Evolutionary conservation across 1,140 invertebrate genomes (phyloP).

Genomic region (Eupristina koningsbergeri): DNA sequence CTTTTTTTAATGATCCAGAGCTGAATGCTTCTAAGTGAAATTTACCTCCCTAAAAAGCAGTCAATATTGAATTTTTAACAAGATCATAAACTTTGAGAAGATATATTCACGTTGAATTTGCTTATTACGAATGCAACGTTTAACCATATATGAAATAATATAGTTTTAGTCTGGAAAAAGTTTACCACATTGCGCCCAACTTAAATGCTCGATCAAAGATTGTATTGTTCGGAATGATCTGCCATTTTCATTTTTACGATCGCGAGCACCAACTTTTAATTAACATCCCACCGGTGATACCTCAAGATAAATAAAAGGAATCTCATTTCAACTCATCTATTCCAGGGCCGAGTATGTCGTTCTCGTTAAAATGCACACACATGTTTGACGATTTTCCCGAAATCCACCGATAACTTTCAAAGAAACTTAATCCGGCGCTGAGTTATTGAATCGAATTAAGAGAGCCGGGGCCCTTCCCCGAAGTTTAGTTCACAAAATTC

Average conservation of each 20-base stretch:
- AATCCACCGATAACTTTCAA: background rate
- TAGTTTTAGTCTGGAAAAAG: background rate
- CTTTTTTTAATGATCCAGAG: background rate
- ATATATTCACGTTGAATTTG: background rate
- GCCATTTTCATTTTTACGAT: too few species aligned
- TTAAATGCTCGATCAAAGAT: background rate
- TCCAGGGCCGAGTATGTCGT: background rate
- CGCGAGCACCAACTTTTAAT: background rate
- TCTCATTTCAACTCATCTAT: too few species aligned
- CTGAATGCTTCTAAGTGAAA: background rate
- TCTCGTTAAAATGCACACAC: background rate
- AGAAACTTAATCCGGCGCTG: background rate
- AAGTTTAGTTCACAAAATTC: slow-evolving; percentile 13
- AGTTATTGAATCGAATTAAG: background rate
- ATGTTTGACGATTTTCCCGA: background rate
- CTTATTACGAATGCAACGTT: background rate
- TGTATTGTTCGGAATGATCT: too few species aligned
- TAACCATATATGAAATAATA: background rate
- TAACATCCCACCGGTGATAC: background rate
- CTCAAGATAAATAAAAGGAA: too few species aligned
- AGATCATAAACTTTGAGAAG: background rate
- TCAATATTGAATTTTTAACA: slow-evolving; percentile 28
- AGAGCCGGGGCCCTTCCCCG: background rate
- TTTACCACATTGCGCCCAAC: background rate
- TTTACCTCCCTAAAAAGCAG: background rate